A percentile compares a stretch with the other conserved stretches of the same genome.
Evolutionary conservation across 2,113 vertebrate genomes (phyloP).

Genomic region (Podarcis cretensis): DNA sequence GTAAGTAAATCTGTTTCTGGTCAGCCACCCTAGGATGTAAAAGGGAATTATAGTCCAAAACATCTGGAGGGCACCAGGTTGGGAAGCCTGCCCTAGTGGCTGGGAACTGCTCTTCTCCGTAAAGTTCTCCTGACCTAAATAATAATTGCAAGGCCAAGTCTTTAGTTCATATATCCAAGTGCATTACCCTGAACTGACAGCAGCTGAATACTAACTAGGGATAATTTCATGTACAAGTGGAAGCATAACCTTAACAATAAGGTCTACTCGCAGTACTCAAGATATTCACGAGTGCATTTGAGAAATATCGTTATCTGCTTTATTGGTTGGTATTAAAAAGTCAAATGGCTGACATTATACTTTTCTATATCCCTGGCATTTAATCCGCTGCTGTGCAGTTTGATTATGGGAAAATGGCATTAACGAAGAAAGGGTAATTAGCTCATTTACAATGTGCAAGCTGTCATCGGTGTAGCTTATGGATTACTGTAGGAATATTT

Average conservation of each 20-base stretch:
- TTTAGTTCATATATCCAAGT: constrained; percentile 18
- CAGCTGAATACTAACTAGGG: constrained; percentile 8
- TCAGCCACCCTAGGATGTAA: neutral
- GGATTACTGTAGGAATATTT: neutral
- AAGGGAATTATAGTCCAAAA: no score
- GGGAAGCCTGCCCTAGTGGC: neutral
- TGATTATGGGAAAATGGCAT: constrained; percentile 31
- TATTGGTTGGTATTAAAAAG: constrained; percentile 46
- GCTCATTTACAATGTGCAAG: constrained; percentile 40
- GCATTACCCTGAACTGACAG: constrained; percentile 10
- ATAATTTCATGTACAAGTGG: constrained; percentile 28
- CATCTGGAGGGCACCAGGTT: no score
- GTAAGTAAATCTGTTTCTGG: neutral
- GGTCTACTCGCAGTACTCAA: constrained; percentile 3
- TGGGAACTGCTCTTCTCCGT: neutral
- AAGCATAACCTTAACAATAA: constrained; percentile 35
- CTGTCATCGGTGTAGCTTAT: neutral
- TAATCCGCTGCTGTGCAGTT: constrained; percentile 25
- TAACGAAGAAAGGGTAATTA: constrained; percentile 60
- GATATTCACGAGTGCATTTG: constrained; percentile 15
- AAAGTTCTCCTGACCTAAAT: constrained; percentile 1
- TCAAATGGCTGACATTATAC: constrained; percentile 50
- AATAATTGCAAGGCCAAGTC: neutral
- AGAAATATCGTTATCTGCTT: constrained; percentile 25
- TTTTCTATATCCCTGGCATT: constrained; percentile 28